Percentiles rank a stretch among this genome's conserved stretches.
These are phyloP conservation scores for Sebastolobus altivelis DNA, from an alignment of 2,797 vertebrate genomes.

Conservation along the genomic window DNA sequence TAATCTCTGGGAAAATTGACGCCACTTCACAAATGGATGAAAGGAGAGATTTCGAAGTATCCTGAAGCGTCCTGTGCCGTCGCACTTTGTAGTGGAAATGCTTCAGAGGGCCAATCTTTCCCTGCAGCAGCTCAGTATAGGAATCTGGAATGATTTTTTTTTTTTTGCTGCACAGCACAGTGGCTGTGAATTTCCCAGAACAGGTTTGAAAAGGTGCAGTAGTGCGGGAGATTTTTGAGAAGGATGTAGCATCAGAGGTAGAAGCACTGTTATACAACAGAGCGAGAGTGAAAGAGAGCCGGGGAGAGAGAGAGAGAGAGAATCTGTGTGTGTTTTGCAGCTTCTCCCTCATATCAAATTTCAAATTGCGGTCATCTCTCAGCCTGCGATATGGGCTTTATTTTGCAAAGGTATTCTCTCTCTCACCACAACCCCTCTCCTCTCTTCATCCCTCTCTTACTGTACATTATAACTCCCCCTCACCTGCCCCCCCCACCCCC, in stretches of 20 bases:
- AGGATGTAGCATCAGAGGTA: constrained; percentile 44
- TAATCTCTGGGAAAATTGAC: constrained; percentile 57
- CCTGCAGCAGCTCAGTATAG: constrained; percentile 33
- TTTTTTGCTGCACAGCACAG: neutral
- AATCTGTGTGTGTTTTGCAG: constrained; percentile 22
- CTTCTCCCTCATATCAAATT: constrained; percentile 31
- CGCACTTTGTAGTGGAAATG: constrained; percentile 36
- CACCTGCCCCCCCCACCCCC: neutral
- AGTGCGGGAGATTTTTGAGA: constrained; percentile 36
- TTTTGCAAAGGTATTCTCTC: constrained; percentile 20
- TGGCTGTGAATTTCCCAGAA: constrained; percentile 37
- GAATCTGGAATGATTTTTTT: constrained; percentile 37
- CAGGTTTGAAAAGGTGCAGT: constrained; percentile 43
- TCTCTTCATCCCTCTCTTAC: constrained; percentile 24
- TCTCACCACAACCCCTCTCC: neutral
- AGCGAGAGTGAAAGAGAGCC: constrained; percentile 9
- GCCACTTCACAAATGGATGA: constrained; percentile 33
- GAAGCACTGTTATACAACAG: constrained; percentile 46
- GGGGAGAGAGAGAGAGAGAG: constrained; percentile 9
- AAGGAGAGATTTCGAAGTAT: constrained; percentile 39
- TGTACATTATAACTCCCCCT: constrained; percentile 37
- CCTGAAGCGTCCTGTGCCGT: constrained; percentile 25
- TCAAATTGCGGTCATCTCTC: neutral
- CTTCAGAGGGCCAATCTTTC: constrained; percentile 24
- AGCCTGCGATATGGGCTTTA: constrained; percentile 9